phyloP scores from a whole-genome alignment of 2,888 invertebrate species.

The Heliconius hortense region DNA sequence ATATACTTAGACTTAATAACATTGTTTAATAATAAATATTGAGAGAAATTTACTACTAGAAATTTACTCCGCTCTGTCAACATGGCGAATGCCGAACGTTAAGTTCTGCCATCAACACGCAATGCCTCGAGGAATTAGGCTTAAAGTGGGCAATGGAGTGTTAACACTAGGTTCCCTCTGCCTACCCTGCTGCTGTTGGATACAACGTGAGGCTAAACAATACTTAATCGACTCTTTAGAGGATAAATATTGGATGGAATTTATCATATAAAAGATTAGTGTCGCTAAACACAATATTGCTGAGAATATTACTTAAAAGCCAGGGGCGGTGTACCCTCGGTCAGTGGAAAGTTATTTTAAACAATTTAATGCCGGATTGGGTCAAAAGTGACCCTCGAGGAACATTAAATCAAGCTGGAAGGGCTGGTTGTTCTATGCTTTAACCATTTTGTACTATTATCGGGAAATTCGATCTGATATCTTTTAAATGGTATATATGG shows the following conservation, averaged over 20 bases:
- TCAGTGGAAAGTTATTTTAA: conserved; percentile 70
- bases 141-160: too few relatives aligned
- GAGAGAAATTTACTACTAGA: too few relatives aligned
- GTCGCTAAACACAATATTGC: conserved; percentile 44
- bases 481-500: conserved; percentile 56
- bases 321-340: conserved; percentile 62
- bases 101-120: too few relatives aligned
- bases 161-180: too few relatives aligned
- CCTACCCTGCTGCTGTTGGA: too few relatives aligned
- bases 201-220: too few relatives aligned
- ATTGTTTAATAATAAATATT: too few relatives aligned
- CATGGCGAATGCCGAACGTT: too few relatives aligned
- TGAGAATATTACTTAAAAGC: conserved; percentile 49
- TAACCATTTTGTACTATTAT: conserved; percentile 63
- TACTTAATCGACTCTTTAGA: too few relatives aligned
- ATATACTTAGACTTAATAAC: too few relatives aligned
- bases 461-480: conserved; percentile 65
- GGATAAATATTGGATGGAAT: neutral
- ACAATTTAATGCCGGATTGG: conserved; percentile 59
- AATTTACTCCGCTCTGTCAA: too few relatives aligned
- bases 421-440: conserved; percentile 54
- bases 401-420: conserved; percentile 67
- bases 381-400: conserved; percentile 64
- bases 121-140: too few relatives aligned
- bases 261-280: neutral